phyloP scores from a whole-genome alignment of 2,888 invertebrate genomes.

The Pelosia muscerda region DNA sequence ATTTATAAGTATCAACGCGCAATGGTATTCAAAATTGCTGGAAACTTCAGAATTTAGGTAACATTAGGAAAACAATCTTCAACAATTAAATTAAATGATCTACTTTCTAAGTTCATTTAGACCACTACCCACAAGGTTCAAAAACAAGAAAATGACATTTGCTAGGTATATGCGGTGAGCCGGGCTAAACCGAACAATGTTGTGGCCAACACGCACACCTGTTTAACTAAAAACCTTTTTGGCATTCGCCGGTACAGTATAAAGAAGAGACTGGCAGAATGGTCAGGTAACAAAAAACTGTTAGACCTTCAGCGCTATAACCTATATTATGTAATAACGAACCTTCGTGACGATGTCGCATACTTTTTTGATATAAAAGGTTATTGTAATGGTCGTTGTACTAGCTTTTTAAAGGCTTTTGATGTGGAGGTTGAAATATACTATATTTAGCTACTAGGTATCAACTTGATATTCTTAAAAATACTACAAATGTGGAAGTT shows the following conservation, averaged over 20 bases:
- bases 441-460: not conserved
- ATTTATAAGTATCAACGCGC: no score
- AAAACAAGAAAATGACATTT: conserved; percentile 55
- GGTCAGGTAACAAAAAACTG: conserved; percentile 43
- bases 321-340: conserved; percentile 32
- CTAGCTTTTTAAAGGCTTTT: not conserved
- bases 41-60: no score
- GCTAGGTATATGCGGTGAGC: conserved; percentile 39
- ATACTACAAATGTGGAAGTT: no score
- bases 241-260: conserved; percentile 41
- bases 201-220: conserved; percentile 53
- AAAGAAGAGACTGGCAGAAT: conserved; percentile 36
- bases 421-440: not conserved
- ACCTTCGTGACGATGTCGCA: conserved; percentile 25
- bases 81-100: not conserved
- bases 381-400: not conserved
- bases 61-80: not conserved
- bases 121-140: conserved; percentile 30
- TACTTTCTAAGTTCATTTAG: conserved; percentile 16
- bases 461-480: no score
- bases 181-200: conserved; percentile 51
- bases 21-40: no score
- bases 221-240: conserved; percentile 53
- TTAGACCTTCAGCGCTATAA: conserved; percentile 26
- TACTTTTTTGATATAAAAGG: conserved; percentile 13